Conservation (phyloP, 2,797 vertebrate genomes). For the Cercopithecus diana region DNA sequence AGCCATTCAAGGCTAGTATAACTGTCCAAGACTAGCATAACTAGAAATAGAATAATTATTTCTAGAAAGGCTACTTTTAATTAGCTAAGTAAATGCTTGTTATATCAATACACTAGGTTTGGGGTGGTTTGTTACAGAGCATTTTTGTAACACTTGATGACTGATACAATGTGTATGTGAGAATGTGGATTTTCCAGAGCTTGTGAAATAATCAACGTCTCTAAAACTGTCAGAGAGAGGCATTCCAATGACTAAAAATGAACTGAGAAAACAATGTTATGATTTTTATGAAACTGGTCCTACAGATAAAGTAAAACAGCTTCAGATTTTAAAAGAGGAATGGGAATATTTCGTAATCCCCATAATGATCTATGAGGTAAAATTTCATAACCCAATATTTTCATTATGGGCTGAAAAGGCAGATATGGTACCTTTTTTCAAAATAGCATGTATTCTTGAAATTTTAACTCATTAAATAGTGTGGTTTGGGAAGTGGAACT, state of each 20-base stretch:
- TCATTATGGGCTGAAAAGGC: constrained; percentile 68
- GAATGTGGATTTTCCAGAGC: neutral
- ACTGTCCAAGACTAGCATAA: neutral
- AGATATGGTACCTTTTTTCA: constrained; percentile 77
- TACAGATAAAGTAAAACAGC: neutral
- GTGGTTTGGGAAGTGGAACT: constrained; percentile 87
- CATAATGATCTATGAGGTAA: constrained; percentile 69
- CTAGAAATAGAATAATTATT: neutral
- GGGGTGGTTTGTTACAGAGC: neutral
- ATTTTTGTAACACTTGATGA: neutral
- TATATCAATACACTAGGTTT: neutral
- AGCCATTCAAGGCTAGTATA: neutral
- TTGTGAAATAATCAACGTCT: neutral
- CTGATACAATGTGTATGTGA: neutral
- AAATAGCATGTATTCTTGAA: constrained; percentile 71
- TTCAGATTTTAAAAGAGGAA: neutral
- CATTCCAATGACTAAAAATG: neutral
- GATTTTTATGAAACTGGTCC: neutral
- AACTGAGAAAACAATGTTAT: neutral
- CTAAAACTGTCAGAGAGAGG: neutral
- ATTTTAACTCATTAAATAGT: constrained; percentile 85
- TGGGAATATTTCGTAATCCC: constrained; percentile 45
- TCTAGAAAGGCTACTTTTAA: neutral
- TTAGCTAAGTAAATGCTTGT: neutral
- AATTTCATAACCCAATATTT: constrained; percentile 76